Evolutionary conservation across 1,140 invertebrate species (phyloP).

Genomic region (Monomorium pharaonis): DNA sequence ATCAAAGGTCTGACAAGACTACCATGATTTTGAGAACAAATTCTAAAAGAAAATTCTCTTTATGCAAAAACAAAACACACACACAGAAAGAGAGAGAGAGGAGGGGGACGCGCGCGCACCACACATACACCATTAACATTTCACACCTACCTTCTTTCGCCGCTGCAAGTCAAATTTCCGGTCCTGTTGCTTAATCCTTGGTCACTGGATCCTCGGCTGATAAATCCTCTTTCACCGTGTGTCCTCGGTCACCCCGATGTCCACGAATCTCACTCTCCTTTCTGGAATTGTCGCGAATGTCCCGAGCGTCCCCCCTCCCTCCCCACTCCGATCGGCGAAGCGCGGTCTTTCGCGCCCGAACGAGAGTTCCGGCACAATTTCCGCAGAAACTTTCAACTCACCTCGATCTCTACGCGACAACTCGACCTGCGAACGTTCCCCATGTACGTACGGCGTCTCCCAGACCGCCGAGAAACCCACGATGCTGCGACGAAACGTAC

Average conservation of each 20-base stretch:
- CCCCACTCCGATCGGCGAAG: no score
- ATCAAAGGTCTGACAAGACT: no score
- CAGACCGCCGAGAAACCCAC: background rate
- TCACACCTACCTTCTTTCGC: background rate
- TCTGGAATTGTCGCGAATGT: background rate
- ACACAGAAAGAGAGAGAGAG: no score
- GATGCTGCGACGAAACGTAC: background rate
- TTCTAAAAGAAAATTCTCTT: no score
- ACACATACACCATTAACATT: conserved; percentile 1
- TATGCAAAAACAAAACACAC: no score
- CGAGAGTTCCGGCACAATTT: background rate
- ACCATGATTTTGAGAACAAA: no score
- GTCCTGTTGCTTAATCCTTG: background rate
- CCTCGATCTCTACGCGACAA: background rate
- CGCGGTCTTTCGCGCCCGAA: background rate
- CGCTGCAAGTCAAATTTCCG: background rate
- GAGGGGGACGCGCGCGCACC: no score
- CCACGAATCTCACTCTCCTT: background rate
- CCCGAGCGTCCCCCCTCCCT: no score
- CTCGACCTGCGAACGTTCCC: background rate
- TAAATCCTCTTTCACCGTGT: background rate
- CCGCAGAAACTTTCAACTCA: background rate
- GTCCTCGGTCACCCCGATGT: background rate
- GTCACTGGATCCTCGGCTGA: background rate
- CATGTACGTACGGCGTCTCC: background rate